Evolutionary conservation across 1,140 invertebrate genomes (phyloP).

Genomic region (Papilio xuthus): DNA sequence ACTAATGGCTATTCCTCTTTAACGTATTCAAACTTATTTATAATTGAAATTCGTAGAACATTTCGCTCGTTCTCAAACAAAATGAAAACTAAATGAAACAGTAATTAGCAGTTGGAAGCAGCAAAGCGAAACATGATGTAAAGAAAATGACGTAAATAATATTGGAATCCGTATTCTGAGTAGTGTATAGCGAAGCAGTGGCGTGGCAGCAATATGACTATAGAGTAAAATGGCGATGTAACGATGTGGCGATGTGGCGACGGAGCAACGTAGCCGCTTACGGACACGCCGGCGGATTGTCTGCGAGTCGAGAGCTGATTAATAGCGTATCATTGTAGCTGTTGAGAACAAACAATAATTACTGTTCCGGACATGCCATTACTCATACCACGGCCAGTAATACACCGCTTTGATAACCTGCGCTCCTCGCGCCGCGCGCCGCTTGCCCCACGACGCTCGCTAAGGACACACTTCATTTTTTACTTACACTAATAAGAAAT

Average conservation of each 20-base stretch:
- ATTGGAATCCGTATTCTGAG: slow-evolving; percentile 11
- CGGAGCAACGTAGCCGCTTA: not conserved
- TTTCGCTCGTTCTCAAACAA: not conserved
- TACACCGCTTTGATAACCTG: slow-evolving; percentile 9
- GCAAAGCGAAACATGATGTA: not conserved
- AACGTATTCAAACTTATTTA: slow-evolving; percentile 2
- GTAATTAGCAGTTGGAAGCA: not conserved
- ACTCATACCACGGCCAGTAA: slow-evolving; percentile 39
- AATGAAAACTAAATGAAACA: slow-evolving; percentile 21
- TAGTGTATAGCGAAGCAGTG: not conserved
- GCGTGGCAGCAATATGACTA: not conserved
- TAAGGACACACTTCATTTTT: not conserved
- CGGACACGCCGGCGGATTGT: slow-evolving; percentile 11
- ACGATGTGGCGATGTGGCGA: not conserved
- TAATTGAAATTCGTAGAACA: not conserved
- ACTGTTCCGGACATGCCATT: slow-evolving; percentile 42
- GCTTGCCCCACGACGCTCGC: not conserved
- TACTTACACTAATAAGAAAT: not conserved
- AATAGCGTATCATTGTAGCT: slow-evolving; percentile 35
- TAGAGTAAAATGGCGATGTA: not conserved
- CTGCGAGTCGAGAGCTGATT: slow-evolving; percentile 32
- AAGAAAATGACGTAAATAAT: slow-evolving; percentile 26
- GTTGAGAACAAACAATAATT: slow-evolving; percentile 42
- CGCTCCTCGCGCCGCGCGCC: not conserved
- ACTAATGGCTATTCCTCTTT: not conserved